These are phyloP conservation scores for Battus philenor DNA, from an alignment of 1,140 invertebrate genomes.

Conservation along the genomic window DNA sequence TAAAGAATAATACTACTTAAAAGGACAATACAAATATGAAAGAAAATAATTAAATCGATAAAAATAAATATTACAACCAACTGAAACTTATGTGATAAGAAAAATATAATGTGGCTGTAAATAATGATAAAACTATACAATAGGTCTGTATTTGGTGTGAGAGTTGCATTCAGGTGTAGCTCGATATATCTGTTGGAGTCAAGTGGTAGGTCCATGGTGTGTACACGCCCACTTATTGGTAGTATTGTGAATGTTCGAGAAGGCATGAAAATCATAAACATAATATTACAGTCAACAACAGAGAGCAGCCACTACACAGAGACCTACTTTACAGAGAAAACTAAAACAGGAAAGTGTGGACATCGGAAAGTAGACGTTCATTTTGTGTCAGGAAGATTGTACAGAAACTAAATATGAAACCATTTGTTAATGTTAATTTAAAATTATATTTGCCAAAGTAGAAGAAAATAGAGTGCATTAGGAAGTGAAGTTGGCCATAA, in stretches of 20 bases:
- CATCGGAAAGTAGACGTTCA: conserved; percentile 31
- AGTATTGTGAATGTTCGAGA: conserved; percentile 74
- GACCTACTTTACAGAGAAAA: conserved; percentile 66
- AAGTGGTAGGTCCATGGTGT: conserved; percentile 67
- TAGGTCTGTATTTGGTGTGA: conserved; percentile 70
- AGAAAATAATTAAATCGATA: no score
- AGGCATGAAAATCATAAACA: conserved; percentile 74
- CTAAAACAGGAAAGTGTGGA: conserved; percentile 59
- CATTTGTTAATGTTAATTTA: conserved; percentile 20
- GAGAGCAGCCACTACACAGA: conserved; percentile 76
- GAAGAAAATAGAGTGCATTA: conserved; percentile 36
- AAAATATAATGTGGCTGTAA: conserved; percentile 25
- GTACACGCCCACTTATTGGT: conserved; percentile 65
- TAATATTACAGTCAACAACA: conserved; percentile 74
- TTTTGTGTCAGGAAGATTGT: conserved; percentile 24
- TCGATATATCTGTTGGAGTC: conserved; percentile 72
- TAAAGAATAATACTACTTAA: conserved; percentile 16
- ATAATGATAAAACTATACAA: conserved; percentile 34
- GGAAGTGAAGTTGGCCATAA: conserved; percentile 41
- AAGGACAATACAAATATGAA: conserved; percentile 19
- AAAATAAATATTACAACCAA: conserved; percentile 19
- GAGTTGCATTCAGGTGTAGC: conserved; percentile 64
- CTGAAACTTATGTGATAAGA: conserved; percentile 19
- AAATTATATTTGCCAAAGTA: conserved; percentile 24
- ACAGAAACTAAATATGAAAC: conserved; percentile 24